phyloP scores from a whole-genome alignment of 2,888 invertebrate species.

The Bellardia pandia region DNA sequence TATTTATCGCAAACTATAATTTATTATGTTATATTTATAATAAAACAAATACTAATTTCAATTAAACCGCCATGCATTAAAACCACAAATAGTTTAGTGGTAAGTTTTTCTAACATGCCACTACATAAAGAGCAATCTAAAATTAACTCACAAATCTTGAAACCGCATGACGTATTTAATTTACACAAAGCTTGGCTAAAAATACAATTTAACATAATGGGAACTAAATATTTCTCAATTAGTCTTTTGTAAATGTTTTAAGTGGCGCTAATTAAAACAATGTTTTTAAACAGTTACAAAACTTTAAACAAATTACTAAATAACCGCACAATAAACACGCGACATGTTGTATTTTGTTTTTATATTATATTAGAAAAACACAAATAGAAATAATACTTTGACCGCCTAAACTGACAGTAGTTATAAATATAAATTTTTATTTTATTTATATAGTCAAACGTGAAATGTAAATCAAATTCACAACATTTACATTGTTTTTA shows the following conservation, averaged over 20 bases:
- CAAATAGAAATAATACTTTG: neutral
- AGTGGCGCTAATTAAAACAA: slow-evolving; percentile 58
- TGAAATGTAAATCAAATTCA: neutral
- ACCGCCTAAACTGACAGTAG: neutral
- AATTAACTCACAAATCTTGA: neutral
- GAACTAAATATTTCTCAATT: neutral
- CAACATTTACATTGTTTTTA: neutral
- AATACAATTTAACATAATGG: slow-evolving; percentile 7
- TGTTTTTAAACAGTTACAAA: slow-evolving; percentile 56
- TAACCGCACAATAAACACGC: slow-evolving; percentile 40
- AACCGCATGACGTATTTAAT: neutral
- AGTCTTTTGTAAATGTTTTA: slow-evolving; percentile 32
- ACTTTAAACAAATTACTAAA: slow-evolving; percentile 35
- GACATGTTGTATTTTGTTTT: neutral
- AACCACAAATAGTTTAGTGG: too few species aligned
- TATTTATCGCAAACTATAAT: too few species aligned
- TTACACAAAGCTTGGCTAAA: neutral
- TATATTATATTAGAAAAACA: too few species aligned
- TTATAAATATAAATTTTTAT: neutral
- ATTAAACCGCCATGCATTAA: too few species aligned
- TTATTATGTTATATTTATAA: too few species aligned
- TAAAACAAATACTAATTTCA: too few species aligned
- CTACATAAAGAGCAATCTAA: neutral
- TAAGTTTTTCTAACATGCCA: neutral
- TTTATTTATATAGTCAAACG: neutral